These are phyloP conservation scores for Himalopsyche japonica DNA, from an alignment of 2,888 invertebrate genomes.

Conservation along the genomic window DNA sequence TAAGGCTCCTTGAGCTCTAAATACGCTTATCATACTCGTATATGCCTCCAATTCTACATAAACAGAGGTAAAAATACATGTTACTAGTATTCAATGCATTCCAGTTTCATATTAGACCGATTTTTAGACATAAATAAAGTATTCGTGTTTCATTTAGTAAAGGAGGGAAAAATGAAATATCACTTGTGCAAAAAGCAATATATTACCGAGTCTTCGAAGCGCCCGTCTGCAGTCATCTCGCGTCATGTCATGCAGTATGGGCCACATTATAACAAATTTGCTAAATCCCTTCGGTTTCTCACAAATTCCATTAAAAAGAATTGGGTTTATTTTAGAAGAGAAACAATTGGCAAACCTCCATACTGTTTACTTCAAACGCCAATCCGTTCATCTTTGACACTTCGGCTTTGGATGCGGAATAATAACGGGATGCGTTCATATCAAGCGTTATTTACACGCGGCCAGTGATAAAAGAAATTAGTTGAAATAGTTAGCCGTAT, in stretches of 20 bases:
- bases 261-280: conserved; percentile 53
- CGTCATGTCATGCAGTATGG: conserved; percentile 76
- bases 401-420: conserved; percentile 48
- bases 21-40: conserved; percentile 84
- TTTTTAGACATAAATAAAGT: conserved; percentile 39
- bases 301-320: conserved; percentile 51
- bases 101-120: neutral
- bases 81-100: neutral
- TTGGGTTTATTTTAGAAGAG: conserved; percentile 56
- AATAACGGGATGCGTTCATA: conserved; percentile 46
- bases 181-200: conserved; percentile 24
- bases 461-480: neutral
- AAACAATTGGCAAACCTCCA: conserved; percentile 61
- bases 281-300: conserved; percentile 47
- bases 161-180: conserved; percentile 36
- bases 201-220: conserved; percentile 81
- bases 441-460: conserved; percentile 17
- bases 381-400: conserved; percentile 61
- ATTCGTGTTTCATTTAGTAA: conserved; percentile 40
- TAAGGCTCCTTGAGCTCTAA: conserved; percentile 89
- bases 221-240: conserved; percentile 87
- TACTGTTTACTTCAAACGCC: conserved; percentile 65
- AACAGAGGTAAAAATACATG: neutral
- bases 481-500: neutral
- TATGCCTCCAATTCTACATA: conserved; percentile 86